These are phyloP conservation scores for Apotomis capreana DNA, from an alignment of 2,888 invertebrate genomes.

Conservation along the genomic window DNA sequence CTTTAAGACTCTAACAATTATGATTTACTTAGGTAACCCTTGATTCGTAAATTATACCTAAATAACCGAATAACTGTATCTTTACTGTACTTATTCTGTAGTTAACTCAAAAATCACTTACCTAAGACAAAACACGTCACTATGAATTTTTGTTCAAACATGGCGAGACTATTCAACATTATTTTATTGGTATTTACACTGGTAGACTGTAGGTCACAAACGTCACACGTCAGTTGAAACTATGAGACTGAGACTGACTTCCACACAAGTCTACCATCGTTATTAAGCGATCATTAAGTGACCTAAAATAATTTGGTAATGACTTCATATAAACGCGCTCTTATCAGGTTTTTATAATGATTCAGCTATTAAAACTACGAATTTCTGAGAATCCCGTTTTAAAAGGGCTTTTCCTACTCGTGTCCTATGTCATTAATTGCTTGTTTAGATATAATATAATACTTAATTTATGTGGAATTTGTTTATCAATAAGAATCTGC, in stretches of 20 bases:
- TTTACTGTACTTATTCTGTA: too few relatives aligned
- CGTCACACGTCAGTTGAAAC: too few relatives aligned
- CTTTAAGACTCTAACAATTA: too few relatives aligned
- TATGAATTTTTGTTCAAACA: slow-evolving; percentile 4
- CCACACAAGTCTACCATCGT: background rate
- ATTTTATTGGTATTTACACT: background rate
- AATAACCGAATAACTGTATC: too few relatives aligned
- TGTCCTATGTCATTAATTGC: background rate
- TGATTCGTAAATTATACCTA: too few relatives aligned
- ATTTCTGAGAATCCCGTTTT: background rate
- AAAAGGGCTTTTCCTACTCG: slow-evolving; percentile 6
- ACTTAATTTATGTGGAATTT: too few relatives aligned
- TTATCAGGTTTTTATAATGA: slow-evolving; percentile 18
- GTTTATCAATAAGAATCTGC: too few relatives aligned
- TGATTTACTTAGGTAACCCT: too few relatives aligned
- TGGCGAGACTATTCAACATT: background rate
- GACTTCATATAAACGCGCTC: slow-evolving; percentile 4
- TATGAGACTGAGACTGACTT: background rate
- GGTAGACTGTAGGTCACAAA: too few relatives aligned
- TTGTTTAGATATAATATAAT: too few relatives aligned
- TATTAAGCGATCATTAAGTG: background rate
- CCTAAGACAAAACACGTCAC: slow-evolving; percentile 6
- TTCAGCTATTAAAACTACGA: background rate
- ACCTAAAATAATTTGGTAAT: slow-evolving; percentile 9
- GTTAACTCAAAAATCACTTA: slow-evolving; percentile 4